Base-by-base conservation (phyloP, 2,797 vertebrate species). In the Gymnoscopelus braueri region DNA sequence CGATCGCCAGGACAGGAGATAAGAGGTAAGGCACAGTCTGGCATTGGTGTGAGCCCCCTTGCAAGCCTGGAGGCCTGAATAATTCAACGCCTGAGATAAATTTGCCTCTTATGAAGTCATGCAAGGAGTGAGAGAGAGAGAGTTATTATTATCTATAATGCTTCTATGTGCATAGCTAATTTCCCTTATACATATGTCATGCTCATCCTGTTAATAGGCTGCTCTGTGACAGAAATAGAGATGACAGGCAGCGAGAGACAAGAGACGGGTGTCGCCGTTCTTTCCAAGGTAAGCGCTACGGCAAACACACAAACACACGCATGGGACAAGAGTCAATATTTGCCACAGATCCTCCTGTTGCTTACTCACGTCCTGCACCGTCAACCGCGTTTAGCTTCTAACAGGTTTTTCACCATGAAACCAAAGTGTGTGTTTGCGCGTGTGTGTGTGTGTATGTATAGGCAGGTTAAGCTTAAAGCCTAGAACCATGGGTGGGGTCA, bases 11-110 rank as follows among this genome's bases (percentile, higher is more conserved):
- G 51, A 63, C 69, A 79, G 35, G 32, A 87, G 79, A 87, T 84
- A 80, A 84, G 79, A 89, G 63, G 84, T 64, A 19, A 74, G 77
- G 61, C 81, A 72, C 78, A 78, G 74, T 72, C 70, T 47, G 74
- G 78, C 73, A 72, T 77, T 65, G 47, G 65, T 77, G 69, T 72
- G 84, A 78, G 82, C 84, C 75, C 66, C 58, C 62, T 75, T 19
- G 19, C 76, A 76, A 71, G 68, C 81, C 81, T 13, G 26, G 60
- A 78, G 79, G 80, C 82, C 80, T 86, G 80, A 86, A 88, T 87
- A 85, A 88, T 89, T 89, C 84, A 88, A 71, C 0, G 29, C 32
- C 81, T 3, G 56, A 75, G 86, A 88, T 85, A 87, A 78, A 84
- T 88, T 74, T 71, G 85, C 78, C 54, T 64, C 86, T 72, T 65